Evolutionary conservation across 2,797 vertebrate genomes (phyloP).

Genomic region (Anas georgica): DNA sequence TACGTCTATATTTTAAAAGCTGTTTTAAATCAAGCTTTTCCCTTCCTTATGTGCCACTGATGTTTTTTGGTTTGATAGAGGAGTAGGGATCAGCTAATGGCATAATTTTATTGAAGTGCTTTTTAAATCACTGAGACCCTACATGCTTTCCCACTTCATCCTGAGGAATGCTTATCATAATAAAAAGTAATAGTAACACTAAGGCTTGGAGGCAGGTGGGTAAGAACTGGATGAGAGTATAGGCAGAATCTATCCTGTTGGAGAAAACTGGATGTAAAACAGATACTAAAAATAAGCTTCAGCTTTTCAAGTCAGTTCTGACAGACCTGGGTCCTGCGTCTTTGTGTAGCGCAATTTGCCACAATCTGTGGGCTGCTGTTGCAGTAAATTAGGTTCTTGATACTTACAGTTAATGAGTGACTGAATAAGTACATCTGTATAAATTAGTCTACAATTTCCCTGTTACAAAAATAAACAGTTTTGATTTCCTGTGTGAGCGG

Average conservation of each 20-base stretch:
- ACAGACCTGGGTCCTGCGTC: conserved; percentile 57
- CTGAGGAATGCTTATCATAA: background rate
- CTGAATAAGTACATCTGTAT: conserved; percentile 72
- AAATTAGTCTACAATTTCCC: conserved; percentile 70
- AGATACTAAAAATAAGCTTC: conserved; percentile 52
- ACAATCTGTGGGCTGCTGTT: conserved; percentile 73
- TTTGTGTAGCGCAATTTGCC: conserved; percentile 57
- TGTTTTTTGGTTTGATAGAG: background rate
- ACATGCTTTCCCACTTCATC: background rate
- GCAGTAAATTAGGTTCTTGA: conserved; percentile 70
- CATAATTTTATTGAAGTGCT: background rate
- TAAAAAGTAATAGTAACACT: background rate
- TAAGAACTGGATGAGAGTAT: background rate
- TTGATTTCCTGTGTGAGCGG: conserved; percentile 63
- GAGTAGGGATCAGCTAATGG: background rate
- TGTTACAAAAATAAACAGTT: conserved; percentile 64
- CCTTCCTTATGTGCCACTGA: background rate
- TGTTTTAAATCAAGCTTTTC: background rate
- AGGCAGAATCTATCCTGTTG: conserved; percentile 17
- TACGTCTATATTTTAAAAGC: background rate
- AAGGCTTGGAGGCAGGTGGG: background rate
- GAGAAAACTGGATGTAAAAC: conserved; percentile 45
- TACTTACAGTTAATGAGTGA: conserved; percentile 71
- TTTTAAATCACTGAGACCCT: background rate
- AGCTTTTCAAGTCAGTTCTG: conserved; percentile 63